These are phyloP conservation scores for Notodonta ziczac DNA, from an alignment of 2,888 invertebrate species.

Conservation along the genomic window DNA sequence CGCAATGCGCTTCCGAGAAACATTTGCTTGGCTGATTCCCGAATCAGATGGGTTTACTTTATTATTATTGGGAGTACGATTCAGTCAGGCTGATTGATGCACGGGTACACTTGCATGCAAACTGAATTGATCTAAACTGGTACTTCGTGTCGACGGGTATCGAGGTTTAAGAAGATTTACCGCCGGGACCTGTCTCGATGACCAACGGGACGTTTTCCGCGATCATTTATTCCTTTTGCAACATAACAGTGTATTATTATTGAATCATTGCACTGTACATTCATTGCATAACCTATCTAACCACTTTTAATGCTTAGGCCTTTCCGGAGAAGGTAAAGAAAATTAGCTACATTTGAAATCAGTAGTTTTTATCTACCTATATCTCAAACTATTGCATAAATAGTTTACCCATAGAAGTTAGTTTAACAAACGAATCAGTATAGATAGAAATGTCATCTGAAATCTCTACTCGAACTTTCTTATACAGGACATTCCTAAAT, in stretches of 20 bases:
- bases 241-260: neutral
- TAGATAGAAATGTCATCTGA: too few relatives aligned
- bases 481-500: too few relatives aligned
- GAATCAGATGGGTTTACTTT: conserved; percentile 62
- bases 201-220: conserved; percentile 1
- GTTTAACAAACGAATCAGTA: too few relatives aligned
- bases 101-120: conserved; percentile 55
- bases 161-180: conserved; percentile 5
- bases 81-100: conserved; percentile 56
- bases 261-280: neutral
- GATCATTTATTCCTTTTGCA: conserved; percentile 3
- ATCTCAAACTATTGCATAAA: too few relatives aligned
- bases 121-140: conserved; percentile 31
- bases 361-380: too few relatives aligned
- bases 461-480: too few relatives aligned
- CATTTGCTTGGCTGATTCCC: conserved; percentile 62
- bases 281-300: too few relatives aligned
- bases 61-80: conserved; percentile 65
- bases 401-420: too few relatives aligned
- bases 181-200: conserved; percentile 4
- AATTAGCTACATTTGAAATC: too few relatives aligned
- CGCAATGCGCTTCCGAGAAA: conserved; percentile 61
- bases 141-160: conserved; percentile 8
- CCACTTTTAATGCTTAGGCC: too few relatives aligned
- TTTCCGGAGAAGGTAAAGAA: too few relatives aligned